phyloP scores from a whole-genome alignment of 2,888 invertebrate genomes.

The Cryptocheilus praepositus region DNA sequence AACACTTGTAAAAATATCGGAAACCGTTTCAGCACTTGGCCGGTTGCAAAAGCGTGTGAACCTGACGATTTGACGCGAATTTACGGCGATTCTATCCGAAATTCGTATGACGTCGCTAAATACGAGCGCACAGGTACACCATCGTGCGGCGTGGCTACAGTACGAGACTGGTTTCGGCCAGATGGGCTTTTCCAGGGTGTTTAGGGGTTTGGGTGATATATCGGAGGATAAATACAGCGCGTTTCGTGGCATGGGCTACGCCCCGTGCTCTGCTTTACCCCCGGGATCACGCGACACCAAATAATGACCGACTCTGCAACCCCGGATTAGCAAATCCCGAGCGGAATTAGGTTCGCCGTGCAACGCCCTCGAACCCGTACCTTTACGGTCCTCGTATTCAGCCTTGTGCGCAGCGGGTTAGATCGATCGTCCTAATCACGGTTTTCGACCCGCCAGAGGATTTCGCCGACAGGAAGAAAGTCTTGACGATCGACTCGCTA shows the following conservation, averaged over 20 bases:
- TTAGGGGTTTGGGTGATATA: conserved; percentile 62
- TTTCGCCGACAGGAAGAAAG: conserved; percentile 2
- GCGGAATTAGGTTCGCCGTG: conserved; percentile 68
- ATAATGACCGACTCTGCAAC: conserved; percentile 70
- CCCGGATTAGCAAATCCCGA: conserved; percentile 71
- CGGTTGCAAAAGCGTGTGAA: no score
- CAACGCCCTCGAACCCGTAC: conserved; percentile 14
- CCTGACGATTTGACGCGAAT: no score
- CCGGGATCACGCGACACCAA: conserved; percentile 70
- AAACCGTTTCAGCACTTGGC: no score
- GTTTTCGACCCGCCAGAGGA: conserved; percentile 1
- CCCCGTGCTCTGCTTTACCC: conserved; percentile 56
- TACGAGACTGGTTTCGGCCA: conserved; percentile 29
- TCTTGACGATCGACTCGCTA: background rate
- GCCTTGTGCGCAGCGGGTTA: conserved; percentile 29
- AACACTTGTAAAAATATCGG: no score
- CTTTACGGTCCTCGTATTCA: conserved; percentile 20
- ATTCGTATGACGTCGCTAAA: no score
- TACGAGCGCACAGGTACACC: background rate
- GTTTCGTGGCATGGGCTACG: conserved; percentile 51
- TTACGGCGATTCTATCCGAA: no score
- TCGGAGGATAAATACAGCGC: conserved; percentile 64
- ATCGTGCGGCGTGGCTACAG: background rate
- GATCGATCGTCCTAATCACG: conserved; percentile 40
- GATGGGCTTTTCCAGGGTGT: conserved; percentile 57